Conservation (phyloP, 2,888 invertebrate genomes). For the Epirrhoe alternata region DNA sequence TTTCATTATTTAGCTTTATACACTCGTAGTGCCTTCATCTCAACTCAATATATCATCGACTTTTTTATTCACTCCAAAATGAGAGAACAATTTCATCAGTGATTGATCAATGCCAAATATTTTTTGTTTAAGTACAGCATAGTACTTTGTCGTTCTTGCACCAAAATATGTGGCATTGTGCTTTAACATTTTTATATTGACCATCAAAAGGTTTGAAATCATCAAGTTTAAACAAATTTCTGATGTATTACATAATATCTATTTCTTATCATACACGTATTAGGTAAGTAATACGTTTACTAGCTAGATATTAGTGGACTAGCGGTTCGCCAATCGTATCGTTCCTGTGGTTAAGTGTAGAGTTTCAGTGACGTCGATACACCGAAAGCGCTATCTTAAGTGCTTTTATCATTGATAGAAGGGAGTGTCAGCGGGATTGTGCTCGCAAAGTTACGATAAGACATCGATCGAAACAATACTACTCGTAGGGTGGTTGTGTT, state of each 20-base stretch:
- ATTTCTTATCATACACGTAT: neutral
- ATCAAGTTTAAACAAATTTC: neutral
- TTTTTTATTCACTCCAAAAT: neutral
- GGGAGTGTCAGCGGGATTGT: conserved; percentile 55
- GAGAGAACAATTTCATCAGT: neutral
- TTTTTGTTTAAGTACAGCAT: too few relatives aligned
- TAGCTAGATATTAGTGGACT: conserved; percentile 29
- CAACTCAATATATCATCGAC: neutral
- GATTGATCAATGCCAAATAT: neutral
- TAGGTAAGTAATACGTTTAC: conserved; percentile 8
- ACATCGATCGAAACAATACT: conserved; percentile 43
- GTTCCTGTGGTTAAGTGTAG: conserved; percentile 46
- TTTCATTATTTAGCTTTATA: neutral
- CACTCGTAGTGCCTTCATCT: neutral
- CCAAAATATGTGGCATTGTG: too few relatives aligned
- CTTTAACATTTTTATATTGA: too few relatives aligned
- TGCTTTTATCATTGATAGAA: conserved; percentile 72
- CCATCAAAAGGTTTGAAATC: too few relatives aligned
- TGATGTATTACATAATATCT: neutral
- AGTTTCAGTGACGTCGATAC: conserved; percentile 57
- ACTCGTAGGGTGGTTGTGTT: conserved; percentile 7
- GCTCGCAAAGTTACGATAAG: conserved; percentile 56
- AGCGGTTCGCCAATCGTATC: conserved; percentile 36
- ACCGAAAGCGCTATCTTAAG: conserved; percentile 62
- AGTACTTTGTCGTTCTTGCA: too few relatives aligned